These are phyloP conservation scores for Helostoma temminkii DNA, from an alignment of 2,797 vertebrate species.

Conservation along the genomic window DNA sequence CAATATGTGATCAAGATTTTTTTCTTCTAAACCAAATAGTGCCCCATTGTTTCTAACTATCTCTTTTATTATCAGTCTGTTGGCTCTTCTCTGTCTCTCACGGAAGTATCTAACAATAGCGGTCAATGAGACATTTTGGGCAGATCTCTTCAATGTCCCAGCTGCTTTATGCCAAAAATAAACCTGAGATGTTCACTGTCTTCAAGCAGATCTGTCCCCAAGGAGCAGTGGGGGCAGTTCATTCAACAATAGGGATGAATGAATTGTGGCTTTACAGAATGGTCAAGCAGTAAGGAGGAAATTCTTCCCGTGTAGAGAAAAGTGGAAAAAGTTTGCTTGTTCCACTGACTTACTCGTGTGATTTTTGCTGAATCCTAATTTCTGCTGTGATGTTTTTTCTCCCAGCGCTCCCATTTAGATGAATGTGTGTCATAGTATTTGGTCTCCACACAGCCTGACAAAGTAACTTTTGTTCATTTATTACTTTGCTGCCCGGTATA, in stretches of 20 bases:
- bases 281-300: conserved; percentile 14
- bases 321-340: conserved; percentile 18
- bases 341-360: conserved; percentile 9
- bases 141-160: conserved; percentile 42
- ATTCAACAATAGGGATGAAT: conserved; percentile 45
- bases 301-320: conserved; percentile 1
- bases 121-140: conserved; percentile 32
- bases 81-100: no score
- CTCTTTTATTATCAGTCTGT: no score
- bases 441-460: conserved; percentile 29
- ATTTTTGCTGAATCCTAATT: conserved; percentile 27
- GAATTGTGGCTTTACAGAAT: conserved; percentile 19
- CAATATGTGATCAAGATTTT: conserved; percentile 1
- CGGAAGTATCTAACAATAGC: conserved; percentile 31
- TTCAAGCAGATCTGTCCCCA: conserved; percentile 15
- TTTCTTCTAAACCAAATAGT: neutral
- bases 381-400: conserved; percentile 31
- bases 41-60: no score
- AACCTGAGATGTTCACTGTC: conserved; percentile 32
- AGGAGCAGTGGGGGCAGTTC: neutral
- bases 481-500: conserved; percentile 32
- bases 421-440: conserved; percentile 18
- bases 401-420: conserved; percentile 10
- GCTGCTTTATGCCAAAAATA: conserved; percentile 64
- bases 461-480: conserved; percentile 60